Conservation (phyloP, 2,113 vertebrate species). For the Atrichornis clamosus region DNA sequence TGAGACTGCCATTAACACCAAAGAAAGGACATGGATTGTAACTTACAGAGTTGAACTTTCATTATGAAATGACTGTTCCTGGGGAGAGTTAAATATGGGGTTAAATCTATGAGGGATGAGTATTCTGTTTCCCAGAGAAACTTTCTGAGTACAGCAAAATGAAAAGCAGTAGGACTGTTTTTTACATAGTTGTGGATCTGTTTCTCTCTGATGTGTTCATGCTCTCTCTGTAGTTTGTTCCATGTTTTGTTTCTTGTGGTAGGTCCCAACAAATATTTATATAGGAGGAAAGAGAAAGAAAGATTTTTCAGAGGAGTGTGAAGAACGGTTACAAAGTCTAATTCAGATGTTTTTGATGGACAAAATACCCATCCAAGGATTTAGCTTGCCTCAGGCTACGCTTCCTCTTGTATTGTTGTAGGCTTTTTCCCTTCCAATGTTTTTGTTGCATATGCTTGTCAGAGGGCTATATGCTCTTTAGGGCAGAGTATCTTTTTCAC, state of each 20-base stretch:
- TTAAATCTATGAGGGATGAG: not conserved
- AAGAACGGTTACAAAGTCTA: not conserved
- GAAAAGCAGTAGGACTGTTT: not conserved
- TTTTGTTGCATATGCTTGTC: not conserved
- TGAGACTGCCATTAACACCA: not conserved
- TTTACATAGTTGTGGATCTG: not conserved
- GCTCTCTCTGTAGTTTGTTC: not conserved
- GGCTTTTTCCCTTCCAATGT: not conserved
- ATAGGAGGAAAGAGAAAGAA: not conserved
- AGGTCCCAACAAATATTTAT: not conserved
- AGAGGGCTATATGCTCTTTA: not conserved
- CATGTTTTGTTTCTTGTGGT: not conserved
- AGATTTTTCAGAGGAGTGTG: not conserved
- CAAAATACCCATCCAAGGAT: not conserved
- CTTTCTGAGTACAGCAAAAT: not conserved
- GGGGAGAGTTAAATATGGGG: not conserved
- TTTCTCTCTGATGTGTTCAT: not conserved
- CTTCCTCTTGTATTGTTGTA: not conserved
- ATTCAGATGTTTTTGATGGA: not conserved
- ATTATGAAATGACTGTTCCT: not conserved
- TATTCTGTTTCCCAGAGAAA: not conserved
- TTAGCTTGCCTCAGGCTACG: not conserved
- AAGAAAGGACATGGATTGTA: not conserved
- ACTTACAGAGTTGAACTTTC: not conserved
- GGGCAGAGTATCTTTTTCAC: not conserved